Percentiles rank a stretch among this genome's conserved stretches.
These are phyloP conservation scores for Platycnemis pennipes DNA, from an alignment of 2,888 invertebrate genomes.

Conservation along the genomic window DNA sequence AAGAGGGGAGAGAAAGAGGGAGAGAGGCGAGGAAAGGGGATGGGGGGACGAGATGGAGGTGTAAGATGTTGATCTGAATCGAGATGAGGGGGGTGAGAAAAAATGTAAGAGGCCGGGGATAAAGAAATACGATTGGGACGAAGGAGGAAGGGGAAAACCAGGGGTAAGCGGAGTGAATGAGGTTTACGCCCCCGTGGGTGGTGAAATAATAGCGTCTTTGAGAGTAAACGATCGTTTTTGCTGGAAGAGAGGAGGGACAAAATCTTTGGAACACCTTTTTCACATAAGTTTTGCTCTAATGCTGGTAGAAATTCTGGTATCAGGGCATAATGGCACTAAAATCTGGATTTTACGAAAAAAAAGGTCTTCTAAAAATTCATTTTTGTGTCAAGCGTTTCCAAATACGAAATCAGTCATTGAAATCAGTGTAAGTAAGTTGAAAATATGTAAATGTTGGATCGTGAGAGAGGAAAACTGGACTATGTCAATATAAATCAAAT, in stretches of 20 bases:
- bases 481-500: too few species aligned
- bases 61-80: constrained; percentile 44
- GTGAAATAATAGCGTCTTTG: constrained; percentile 6
- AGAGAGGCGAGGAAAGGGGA: neutral
- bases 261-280: too few species aligned
- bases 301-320: neutral
- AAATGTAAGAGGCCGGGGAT: neutral
- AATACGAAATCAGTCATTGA: too few species aligned
- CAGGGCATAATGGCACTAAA: neutral
- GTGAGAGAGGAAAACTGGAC: too few species aligned
- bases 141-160: neutral
- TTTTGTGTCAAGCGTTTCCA: too few species aligned
- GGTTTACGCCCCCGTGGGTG: neutral
- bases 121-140: constrained; percentile 53
- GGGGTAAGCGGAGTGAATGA: constrained; percentile 3
- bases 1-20: neutral
- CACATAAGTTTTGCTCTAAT: neutral
- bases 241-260: neutral
- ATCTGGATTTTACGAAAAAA: neutral
- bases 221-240: neutral
- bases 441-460: too few species aligned
- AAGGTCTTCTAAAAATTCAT: neutral
- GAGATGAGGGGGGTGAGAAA: neutral
- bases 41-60: constrained; percentile 9
- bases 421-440: too few species aligned